A percentile compares a stretch with the other conserved stretches of the same genome.
Conservation (phyloP, 2,888 invertebrate genomes). For the Hedychridium roseum region DNA sequence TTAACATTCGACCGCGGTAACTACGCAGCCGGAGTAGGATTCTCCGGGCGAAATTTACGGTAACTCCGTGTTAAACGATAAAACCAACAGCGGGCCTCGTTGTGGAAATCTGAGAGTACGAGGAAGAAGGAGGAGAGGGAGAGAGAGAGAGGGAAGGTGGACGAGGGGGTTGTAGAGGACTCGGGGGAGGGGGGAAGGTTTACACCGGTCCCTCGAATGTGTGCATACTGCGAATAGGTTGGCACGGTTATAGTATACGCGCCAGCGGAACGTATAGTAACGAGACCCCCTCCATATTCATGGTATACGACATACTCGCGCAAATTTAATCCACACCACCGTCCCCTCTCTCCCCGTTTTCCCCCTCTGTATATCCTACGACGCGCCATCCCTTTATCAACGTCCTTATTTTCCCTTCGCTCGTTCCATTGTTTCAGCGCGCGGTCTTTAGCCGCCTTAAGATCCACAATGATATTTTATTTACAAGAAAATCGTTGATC, state of each 20-base stretch:
- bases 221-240: constrained; percentile 27
- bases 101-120: constrained; percentile 22
- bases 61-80: constrained; percentile 54
- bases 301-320: constrained; percentile 54
- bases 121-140: constrained; percentile 13
- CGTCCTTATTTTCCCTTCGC: background rate
- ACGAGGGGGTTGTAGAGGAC: no score
- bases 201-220: constrained; percentile 28
- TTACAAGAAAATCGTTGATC: no score
- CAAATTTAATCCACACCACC: constrained; percentile 55
- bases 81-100: constrained; percentile 48
- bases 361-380: constrained; percentile 5
- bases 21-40: constrained; percentile 38
- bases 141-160: constrained; percentile 16
- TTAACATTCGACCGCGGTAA: constrained; percentile 47
- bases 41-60: constrained; percentile 43
- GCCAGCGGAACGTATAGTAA: constrained; percentile 53
- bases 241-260: constrained; percentile 33
- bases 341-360: constrained; percentile 9
- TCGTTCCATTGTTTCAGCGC: no score
- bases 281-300: constrained; percentile 62
- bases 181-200: constrained; percentile 14
- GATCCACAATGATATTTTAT: no score
- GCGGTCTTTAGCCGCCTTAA: no score
- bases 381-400: background rate